Evolutionary conservation across 2,888 invertebrate species (phyloP), one percentile per base, ranked within the genome.

Genomic region (Nezara viridula): DNA sequence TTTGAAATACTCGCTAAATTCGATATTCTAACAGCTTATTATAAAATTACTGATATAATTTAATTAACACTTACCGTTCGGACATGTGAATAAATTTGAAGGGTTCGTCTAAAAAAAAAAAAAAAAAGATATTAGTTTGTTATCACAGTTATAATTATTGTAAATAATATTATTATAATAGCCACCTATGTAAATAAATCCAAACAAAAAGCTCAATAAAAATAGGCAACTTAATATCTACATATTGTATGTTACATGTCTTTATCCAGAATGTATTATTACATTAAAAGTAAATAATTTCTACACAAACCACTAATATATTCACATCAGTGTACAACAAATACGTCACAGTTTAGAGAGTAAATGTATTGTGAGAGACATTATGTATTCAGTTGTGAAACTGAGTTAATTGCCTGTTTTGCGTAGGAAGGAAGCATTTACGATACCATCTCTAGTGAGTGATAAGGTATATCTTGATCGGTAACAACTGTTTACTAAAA

Each of bases 21-120:
- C 27, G 27, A 27, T 14, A 60, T 27, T 52, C 21, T 4, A 52
- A 52, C 24, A 7, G 24, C 5, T 24, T 52, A 52, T 24, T n/a
- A n/a, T n/a, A n/a, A n/a, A n/a, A n/a, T n/a, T n/a, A n/a, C n/a
- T n/a, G n/a, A n/a, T n/a, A n/a, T n/a, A n/a, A n/a, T n/a, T n/a
- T n/a, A n/a, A n/a, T n/a, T n/a, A 2, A 14, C 24, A 81, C 81
- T 81, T n/a, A 81, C 81, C 81, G 47, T 81, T 81, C n/a, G 81
- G 81, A 21, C 81, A 81, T 47, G 81, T 81, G 81, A 81, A 81
- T 81, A 81, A 81, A 14, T 4, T 47, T 81, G 81, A 81, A n/a
- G 81, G 81, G 44, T 81, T 81, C 44, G 81, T 81, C 81, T 81
- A 21, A 81, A 81, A 81, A 40, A 44, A 81, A 47, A 81, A 44